A percentile compares a stretch with the other conserved stretches of the same genome.
phyloP scores from a whole-genome alignment of 2,113 vertebrate genomes.

The Cricetomys ansorgei region DNA sequence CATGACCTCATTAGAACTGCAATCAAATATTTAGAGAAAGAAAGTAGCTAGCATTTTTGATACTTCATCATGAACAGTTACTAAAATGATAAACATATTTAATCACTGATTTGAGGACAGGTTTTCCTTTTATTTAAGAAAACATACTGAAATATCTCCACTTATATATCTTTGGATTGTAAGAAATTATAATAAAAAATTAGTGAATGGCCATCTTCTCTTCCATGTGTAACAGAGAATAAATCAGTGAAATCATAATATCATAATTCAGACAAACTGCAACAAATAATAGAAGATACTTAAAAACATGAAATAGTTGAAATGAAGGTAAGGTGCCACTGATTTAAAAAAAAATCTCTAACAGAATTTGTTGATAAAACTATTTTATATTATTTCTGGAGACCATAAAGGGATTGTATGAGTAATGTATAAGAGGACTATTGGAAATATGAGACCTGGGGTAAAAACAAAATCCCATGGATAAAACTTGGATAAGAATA shows the following conservation, averaged over 20 bases:
- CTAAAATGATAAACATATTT: not conserved
- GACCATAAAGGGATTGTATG: not conserved
- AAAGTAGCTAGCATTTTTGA: not conserved
- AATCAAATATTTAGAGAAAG: conserved; percentile 35
- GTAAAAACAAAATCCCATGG: not conserved
- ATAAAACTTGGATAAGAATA: not conserved
- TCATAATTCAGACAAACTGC: not conserved
- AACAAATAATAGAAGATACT: conserved; percentile 5
- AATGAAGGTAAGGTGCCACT: not conserved
- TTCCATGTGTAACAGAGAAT: not conserved
- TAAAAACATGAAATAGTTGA: not conserved
- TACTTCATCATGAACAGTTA: conserved; percentile 1
- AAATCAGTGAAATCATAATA: not conserved
- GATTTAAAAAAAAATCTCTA: not conserved
- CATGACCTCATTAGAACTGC: conserved; percentile 15
- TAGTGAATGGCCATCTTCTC: not conserved
- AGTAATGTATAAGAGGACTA: not conserved
- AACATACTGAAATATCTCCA: not conserved
- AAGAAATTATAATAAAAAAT: not conserved
- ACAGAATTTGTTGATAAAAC: not conserved
- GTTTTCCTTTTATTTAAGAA: conserved; percentile 11
- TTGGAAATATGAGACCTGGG: not conserved
- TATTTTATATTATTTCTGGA: not conserved
- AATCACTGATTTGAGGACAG: not conserved
- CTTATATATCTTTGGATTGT: conserved; percentile 14